A percentile compares a stretch with the other conserved stretches of the same genome.
Evolutionary conservation across 1,140 invertebrate genomes (phyloP).

Genomic region (Colletes latitarsis): DNA sequence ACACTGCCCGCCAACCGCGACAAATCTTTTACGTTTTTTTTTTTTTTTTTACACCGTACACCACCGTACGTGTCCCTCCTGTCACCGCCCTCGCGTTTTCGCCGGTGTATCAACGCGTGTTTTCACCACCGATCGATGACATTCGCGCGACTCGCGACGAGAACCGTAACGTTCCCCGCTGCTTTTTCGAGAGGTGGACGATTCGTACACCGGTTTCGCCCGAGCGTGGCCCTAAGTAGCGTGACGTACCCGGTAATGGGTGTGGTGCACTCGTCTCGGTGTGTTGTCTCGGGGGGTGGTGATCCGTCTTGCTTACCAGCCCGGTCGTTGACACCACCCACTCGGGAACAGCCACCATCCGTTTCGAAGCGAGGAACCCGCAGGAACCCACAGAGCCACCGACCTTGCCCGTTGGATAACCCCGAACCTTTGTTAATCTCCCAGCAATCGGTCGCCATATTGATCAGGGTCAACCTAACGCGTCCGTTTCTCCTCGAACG

Average conservation of each 20-base stretch:
- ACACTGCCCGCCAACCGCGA: conserved; percentile 12
- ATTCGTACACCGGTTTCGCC: neutral
- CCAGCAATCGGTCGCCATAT: conserved; percentile 54
- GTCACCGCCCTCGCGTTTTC: no score
- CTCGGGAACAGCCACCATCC: conserved; percentile 62
- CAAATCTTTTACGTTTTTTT: conserved; percentile 38
- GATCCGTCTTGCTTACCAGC: conserved; percentile 74
- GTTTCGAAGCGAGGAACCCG: conserved; percentile 47
- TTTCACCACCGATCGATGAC: neutral
- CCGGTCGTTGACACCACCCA: conserved; percentile 72
- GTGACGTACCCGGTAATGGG: conserved; percentile 55
- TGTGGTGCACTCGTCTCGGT: conserved; percentile 63
- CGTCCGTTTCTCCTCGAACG: conserved; percentile 35
- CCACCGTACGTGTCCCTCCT: neutral
- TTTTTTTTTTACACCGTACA: neutral
- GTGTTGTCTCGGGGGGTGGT: conserved; percentile 68
- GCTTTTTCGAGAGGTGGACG: no score
- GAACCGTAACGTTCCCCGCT: no score
- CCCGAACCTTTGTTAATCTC: conserved; percentile 55
- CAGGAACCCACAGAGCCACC: conserved; percentile 15
- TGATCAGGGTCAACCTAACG: conserved; percentile 48
- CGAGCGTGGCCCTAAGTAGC: conserved; percentile 13
- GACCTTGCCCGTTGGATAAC: conserved; percentile 45
- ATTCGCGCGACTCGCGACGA: no score
- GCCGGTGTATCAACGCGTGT: neutral